Evolutionary conservation across 2,113 vertebrate genomes (phyloP).

Genomic region (Coptodon bakossiorum): DNA sequence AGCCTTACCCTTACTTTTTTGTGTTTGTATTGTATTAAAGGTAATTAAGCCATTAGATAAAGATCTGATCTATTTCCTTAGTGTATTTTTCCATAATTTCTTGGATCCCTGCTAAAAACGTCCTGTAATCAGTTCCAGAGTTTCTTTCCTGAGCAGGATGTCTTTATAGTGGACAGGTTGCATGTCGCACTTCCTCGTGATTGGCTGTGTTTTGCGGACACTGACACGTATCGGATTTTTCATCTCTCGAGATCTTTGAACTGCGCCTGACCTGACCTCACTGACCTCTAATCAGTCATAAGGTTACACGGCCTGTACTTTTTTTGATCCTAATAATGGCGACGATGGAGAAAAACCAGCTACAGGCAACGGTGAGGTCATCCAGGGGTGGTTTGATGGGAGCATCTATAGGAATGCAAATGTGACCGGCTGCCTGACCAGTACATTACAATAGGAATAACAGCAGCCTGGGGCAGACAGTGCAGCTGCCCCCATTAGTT

Average conservation of each 20-base stretch:
- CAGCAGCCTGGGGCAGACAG: constrained; percentile 37
- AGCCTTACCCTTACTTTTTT: background rate
- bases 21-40: background rate
- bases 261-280: constrained; percentile 45
- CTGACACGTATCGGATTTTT: constrained; percentile 37
- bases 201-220: background rate
- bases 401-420: constrained; percentile 67
- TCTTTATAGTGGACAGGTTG: background rate
- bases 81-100: background rate
- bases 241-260: constrained; percentile 51
- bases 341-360: constrained; percentile 41
- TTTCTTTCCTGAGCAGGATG: background rate
- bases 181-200: background rate
- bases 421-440: constrained; percentile 49
- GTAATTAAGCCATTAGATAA: constrained; percentile 14
- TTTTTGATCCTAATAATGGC: constrained; percentile 46
- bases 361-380: constrained; percentile 44
- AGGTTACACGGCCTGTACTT: constrained; percentile 15
- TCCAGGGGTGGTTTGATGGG: constrained; percentile 34
- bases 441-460: constrained; percentile 48
- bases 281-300: constrained; percentile 52
- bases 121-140: background rate
- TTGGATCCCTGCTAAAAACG: background rate
- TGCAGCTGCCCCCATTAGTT: constrained; percentile 61
- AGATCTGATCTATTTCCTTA: constrained; percentile 5